These are phyloP conservation scores for Sebastes hubbsi DNA, from an alignment of 2,797 vertebrate genomes.

Conservation along the genomic window DNA sequence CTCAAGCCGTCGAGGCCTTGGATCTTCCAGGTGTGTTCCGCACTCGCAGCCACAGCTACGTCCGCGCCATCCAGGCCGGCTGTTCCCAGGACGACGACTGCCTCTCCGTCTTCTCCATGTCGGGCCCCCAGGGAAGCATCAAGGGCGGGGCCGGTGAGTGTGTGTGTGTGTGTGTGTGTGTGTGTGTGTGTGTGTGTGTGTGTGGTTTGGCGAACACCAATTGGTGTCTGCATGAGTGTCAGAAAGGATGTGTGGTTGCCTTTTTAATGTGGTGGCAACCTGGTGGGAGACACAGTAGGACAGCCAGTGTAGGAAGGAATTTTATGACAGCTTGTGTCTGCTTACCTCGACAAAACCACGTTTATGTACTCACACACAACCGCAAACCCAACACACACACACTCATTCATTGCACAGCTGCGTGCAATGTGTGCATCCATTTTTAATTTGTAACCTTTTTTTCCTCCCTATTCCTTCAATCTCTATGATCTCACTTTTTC, in stretches of 20 bases:
- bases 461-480: not conserved
- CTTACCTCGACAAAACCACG: constrained; percentile 15
- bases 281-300: constrained; percentile 21
- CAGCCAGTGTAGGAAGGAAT: constrained; percentile 3
- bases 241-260: not conserved
- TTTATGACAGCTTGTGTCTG: constrained; percentile 32
- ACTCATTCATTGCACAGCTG: not conserved
- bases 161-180: constrained; percentile 59
- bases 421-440: constrained; percentile 11
- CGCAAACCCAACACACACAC: not conserved
- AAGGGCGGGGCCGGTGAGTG: constrained; percentile 93
- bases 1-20: constrained; percentile 95
- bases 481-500: constrained; percentile 12
- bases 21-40: constrained; percentile 98
- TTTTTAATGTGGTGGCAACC: constrained; percentile 25
- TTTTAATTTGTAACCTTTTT: constrained; percentile 10
- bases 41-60: constrained; percentile 98
- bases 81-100: constrained; percentile 99
- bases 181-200: constrained; percentile 74
- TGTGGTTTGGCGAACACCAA: not conserved
- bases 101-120: constrained; percentile 95
- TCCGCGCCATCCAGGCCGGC: constrained; percentile 98
- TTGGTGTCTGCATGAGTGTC: not conserved
- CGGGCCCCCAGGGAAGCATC: constrained; percentile 87
- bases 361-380: not conserved